These are phyloP conservation scores for Pseudocheirus occidentalis DNA, from an alignment of 2,797 vertebrate species.

Conservation along the genomic window DNA sequence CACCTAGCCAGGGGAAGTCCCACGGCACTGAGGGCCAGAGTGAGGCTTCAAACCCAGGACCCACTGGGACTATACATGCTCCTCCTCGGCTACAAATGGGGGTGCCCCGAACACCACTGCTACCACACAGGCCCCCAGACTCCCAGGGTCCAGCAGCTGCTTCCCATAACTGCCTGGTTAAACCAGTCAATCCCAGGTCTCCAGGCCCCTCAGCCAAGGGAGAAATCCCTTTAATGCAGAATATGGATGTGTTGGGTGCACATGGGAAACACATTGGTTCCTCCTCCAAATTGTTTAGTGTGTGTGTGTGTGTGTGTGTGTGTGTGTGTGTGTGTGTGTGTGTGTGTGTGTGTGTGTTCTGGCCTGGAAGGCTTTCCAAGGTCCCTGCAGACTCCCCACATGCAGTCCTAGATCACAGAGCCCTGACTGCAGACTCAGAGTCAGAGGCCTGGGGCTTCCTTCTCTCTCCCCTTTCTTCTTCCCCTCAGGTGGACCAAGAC, in stretches of 20 bases:
- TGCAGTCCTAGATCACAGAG: background rate
- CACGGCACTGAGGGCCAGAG: background rate
- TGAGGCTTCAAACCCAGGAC: background rate
- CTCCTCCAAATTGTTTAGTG: background rate
- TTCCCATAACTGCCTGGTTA: background rate
- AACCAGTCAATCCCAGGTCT: background rate
- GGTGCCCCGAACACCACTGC: background rate
- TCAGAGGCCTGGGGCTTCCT: background rate
- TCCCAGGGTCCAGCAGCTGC: background rate
- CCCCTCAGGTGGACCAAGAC: background rate
- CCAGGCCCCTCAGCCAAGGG: no score
- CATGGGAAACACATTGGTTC: background rate
- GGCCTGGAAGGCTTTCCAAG: background rate
- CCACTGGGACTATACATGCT: accelerated
- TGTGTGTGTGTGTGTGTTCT: no score
- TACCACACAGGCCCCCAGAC: background rate
- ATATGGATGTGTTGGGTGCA: background rate
- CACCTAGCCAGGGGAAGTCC: background rate
- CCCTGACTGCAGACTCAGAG: background rate
- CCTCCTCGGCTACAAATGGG: background rate
- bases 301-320: background rate
- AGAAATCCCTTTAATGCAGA: background rate
- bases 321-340: no score
- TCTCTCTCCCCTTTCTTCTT: no score
- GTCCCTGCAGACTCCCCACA: accelerated